Base-by-base conservation (phyloP, 2,113 vertebrate species). In the Balaeniceps rex region DNA sequence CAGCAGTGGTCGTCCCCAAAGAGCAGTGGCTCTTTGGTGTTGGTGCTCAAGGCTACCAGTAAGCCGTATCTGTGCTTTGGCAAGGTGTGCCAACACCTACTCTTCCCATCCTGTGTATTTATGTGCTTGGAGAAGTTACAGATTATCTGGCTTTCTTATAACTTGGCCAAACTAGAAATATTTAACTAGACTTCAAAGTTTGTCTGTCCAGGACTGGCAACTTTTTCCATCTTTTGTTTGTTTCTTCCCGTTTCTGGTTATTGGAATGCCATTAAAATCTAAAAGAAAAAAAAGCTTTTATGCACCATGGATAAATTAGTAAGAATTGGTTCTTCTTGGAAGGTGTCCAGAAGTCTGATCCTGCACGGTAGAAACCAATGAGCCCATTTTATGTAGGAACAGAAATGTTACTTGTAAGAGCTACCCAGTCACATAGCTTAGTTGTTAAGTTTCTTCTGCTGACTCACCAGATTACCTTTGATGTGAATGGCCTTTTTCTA, bases 1-100 rank as follows among this genome's bases (percentile, higher is more conserved):
- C 4, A 4, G 47, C 52, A 87, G 31, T 2, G 12, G 51, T 44
- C 4, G 1, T 23, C 3, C 19, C 72, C 52, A 24, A 12, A 40
- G 52, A 40, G 68, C 0, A 0, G 12, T 38, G n/a, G 10, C 11
- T 65, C 38, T 61, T 28, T 40, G 17, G 12, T 66, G 11, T 31
- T 0, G 0, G 12, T 74, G 42, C 49, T 58, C 29, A 49, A 34
- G 28, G 42, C 12, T n/a, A 19, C 28, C 47, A 46, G 36, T 51
- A 46, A 52, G 54, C 55, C 22, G 5, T 15, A 3, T 28, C 19
- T 42, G 61, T 34, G 63, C 36, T 51, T 80, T 74, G 60, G n/a
- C 36, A 46, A 77, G 28, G 19, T 49, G 40, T 61, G 31, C 7
- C 7, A 6, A 49, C 47, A 63, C 55, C 23, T 84, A 1, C 61